Percentiles rank a stretch among this genome's conserved stretches.
phyloP scores from a whole-genome alignment of 1,140 invertebrate genomes.

The Ceratina calcarata region DNA sequence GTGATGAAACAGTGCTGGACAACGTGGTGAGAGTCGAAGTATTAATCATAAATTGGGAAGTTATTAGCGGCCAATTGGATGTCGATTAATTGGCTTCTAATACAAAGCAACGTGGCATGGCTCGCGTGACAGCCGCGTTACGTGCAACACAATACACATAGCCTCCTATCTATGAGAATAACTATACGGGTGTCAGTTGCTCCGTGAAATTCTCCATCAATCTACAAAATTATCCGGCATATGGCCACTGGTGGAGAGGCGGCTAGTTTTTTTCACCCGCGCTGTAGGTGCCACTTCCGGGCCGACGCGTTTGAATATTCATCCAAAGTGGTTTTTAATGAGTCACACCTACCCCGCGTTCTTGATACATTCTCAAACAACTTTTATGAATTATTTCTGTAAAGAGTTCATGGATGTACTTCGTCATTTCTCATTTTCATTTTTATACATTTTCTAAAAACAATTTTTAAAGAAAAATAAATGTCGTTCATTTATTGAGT shows the following conservation, averaged over 20 bases:
- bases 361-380: neutral
- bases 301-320: slow-evolving; percentile 28
- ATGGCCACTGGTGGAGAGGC: slow-evolving; percentile 60
- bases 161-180: slow-evolving; percentile 44
- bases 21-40: too few relatives aligned
- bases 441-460: too few relatives aligned
- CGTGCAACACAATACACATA: neutral
- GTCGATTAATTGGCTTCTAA: slow-evolving; percentile 65
- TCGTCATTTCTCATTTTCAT: too few relatives aligned
- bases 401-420: too few relatives aligned
- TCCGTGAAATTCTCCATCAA: slow-evolving; percentile 75
- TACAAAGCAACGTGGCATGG: slow-evolving; percentile 38
- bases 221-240: slow-evolving; percentile 73
- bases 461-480: too few relatives aligned
- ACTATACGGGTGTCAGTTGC: slow-evolving; percentile 74
- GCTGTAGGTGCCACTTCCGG: slow-evolving; percentile 33
- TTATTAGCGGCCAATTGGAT: slow-evolving; percentile 65
- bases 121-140: slow-evolving; percentile 31
- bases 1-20: too few relatives aligned
- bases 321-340: neutral
- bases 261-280: neutral
- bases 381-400: neutral
- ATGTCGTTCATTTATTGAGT: too few relatives aligned
- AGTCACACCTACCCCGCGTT: neutral
- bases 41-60: slow-evolving; percentile 66